These are phyloP conservation scores for Rhopalosiphum padi DNA, from an alignment of 1,140 invertebrate species.

Conservation along the genomic window DNA sequence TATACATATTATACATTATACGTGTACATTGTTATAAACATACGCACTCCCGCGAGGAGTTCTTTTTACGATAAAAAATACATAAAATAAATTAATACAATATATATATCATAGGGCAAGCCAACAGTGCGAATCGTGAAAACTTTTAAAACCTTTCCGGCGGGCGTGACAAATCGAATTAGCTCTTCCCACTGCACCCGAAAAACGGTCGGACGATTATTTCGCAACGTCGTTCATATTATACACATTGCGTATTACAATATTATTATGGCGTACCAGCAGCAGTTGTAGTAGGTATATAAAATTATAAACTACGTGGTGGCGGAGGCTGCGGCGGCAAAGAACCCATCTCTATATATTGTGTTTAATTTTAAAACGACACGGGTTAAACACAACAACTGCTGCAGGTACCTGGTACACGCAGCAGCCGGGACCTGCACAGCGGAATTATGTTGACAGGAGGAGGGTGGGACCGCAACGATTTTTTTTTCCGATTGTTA, in stretches of 20 bases:
- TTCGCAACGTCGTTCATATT: not conserved
- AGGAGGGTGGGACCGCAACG: not conserved
- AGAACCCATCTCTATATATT: not conserved
- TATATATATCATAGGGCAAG: not conserved
- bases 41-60: not conserved
- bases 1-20: not conserved
- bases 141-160: constrained; percentile 24
- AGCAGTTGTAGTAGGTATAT: too few species aligned
- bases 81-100: not conserved
- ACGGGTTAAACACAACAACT: not conserved
- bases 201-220: not conserved
- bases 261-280: not conserved
- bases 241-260: not conserved
- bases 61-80: not conserved
- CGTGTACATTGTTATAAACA: not conserved
- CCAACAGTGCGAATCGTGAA: constrained; percentile 22
- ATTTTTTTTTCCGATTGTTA: not conserved
- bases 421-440: not conserved
- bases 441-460: too few species aligned
- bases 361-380: not conserved
- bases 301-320: not conserved
- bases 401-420: not conserved
- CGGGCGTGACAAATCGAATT: constrained; percentile 40
- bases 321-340: not conserved
- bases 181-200: not conserved